A percentile compares a stretch with the other conserved stretches of the same genome.
Conservation (phyloP, 1,140 invertebrate genomes). For the Sarcophaga peregrina region DNA sequence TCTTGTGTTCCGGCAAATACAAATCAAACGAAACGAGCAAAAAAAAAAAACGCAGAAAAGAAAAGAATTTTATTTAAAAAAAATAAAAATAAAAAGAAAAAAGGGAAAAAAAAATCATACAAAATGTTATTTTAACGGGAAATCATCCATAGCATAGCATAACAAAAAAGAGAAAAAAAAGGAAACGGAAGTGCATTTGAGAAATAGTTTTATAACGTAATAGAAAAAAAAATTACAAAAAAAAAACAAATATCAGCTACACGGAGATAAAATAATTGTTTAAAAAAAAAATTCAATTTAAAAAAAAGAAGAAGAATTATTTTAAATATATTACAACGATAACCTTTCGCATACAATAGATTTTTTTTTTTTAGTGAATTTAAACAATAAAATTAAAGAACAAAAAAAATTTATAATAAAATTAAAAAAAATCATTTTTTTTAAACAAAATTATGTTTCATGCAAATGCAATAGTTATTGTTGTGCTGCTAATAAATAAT, state of each 20-base stretch:
- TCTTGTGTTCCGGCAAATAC: neutral
- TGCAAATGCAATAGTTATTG: neutral
- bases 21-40: neutral
- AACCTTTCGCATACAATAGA: too few species aligned
- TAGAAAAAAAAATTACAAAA: neutral
- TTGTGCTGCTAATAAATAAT: constrained; percentile 1
- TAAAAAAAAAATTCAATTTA: constrained; percentile 6
- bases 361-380: too few species aligned
- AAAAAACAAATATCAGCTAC: neutral
- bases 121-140: constrained; percentile 28
- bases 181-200: constrained; percentile 34
- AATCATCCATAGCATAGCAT: neutral
- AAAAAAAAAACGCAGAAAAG: neutral
- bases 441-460: neutral
- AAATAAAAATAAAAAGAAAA: neutral
- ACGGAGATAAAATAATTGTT: constrained; percentile 14
- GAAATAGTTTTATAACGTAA: constrained; percentile 12
- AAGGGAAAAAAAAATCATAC: too few species aligned
- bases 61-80: neutral
- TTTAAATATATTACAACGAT: neutral
- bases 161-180: neutral
- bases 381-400: constrained; percentile 25
- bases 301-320: constrained; percentile 20
- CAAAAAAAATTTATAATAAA: constrained; percentile 13
- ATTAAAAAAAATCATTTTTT: neutral